Percentiles rank a stretch among this genome's conserved stretches.
These are phyloP conservation scores for Hemibagrus wyckioides DNA, from an alignment of 2,113 vertebrate genomes.

Conservation along the genomic window DNA sequence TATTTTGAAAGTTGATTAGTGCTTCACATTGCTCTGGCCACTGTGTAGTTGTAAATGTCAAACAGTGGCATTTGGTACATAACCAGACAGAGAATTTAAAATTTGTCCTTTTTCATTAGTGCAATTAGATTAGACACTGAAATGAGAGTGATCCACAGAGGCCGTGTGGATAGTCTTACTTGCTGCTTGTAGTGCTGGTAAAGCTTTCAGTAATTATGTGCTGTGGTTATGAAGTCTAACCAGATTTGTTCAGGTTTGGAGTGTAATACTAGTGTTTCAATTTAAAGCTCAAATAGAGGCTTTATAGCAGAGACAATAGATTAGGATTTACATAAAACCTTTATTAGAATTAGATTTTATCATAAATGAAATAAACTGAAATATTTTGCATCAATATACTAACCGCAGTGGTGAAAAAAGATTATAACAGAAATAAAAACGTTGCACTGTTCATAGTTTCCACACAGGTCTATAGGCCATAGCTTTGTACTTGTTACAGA, in stretches of 20 bases:
- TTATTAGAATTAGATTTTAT: not conserved
- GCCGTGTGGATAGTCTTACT: conserved; percentile 12
- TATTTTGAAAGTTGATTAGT: conserved; percentile 68
- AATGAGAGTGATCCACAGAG: conserved; percentile 34
- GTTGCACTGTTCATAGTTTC: not conserved
- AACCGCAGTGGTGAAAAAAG: not conserved
- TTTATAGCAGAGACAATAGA: not conserved
- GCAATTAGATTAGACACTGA: conserved; percentile 69
- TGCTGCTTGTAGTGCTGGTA: conserved; percentile 62
- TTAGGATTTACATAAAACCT: not conserved
- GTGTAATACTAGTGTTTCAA: conserved; percentile 45
- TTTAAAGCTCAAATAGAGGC: not conserved
- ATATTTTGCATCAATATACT: not conserved
- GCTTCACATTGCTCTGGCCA: conserved; percentile 40
- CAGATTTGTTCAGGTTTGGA: conserved; percentile 68
- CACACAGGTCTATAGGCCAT: not conserved
- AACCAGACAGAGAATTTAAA: conserved; percentile 59
- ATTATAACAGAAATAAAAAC: not conserved
- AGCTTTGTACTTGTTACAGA: not conserved
- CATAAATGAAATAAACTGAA: not conserved
- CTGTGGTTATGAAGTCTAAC: conserved; percentile 72
- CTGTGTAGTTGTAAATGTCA: conserved; percentile 69
- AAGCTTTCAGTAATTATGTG: conserved; percentile 71
- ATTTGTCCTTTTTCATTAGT: conserved; percentile 70
- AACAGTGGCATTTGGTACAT: conserved; percentile 71